Evolutionary conservation across 1,140 invertebrate genomes (phyloP), one percentile per base, ranked within the genome.

Genomic region (Euura saliciscinereae): DNA sequence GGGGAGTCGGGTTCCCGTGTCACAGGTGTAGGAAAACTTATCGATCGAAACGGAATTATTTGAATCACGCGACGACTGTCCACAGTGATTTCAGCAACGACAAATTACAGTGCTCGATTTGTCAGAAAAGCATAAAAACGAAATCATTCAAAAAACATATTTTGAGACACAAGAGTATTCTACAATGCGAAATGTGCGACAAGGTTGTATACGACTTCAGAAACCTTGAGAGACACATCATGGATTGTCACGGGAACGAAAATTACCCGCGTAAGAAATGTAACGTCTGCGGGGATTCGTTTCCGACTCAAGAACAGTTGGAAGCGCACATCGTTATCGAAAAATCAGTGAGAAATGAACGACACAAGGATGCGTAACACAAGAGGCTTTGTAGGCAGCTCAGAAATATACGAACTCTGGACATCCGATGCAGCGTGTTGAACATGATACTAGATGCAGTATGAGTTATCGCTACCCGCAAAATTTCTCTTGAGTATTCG

Each of bases 1-100:
- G 79, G 71, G 84, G 85, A 1, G 74, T 83, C 42, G 85, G 85
- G 11, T 78, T 73, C 71, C 84, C 85, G 4, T 86, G 85, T 74
- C 84, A 85, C 65, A 44, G 51, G 10, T 86, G 85, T 66, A 86
- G 84, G 70, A 78, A 80, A 46, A 73, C 81, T 1, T 83, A 78
- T 70, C 71, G 75, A 0, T 72, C 66, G 5, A 78, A 74, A 13
- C 10, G 43, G 45, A 51, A 69, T 73, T 8, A 71, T 66, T 67
- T 65, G 45, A 65, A 66, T 68, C 65, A 2, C 71, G 72, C 43
- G 66, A 74, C 45, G 43, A 72, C 43, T 67, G 43, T 44, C 10
- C 66, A 67, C 51, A 59, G 51, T 59, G 51, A 59, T n/a, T 59
- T 59, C 13, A 59, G 51, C 42, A 67, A 42, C 13, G 71, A 74